Evolutionary conservation across 2,888 invertebrate species (phyloP).

Genomic region (Cyrtodaria siliqua): DNA sequence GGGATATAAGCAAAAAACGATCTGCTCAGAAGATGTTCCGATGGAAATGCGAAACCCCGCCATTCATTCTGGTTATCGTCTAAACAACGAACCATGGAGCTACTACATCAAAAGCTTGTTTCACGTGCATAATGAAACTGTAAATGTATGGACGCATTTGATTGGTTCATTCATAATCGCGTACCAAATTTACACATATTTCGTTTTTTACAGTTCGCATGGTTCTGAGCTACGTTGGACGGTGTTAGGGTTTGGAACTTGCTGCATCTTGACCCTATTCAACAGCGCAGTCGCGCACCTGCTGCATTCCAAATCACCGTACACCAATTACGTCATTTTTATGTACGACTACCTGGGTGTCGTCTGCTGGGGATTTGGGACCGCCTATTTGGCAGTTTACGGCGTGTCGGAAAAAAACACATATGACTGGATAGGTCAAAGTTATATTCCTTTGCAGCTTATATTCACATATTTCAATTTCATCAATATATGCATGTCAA

Average conservation of each 20-base stretch:
- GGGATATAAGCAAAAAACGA: neutral
- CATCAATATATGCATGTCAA: constrained; percentile 56
- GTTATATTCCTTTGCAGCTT: constrained; percentile 44
- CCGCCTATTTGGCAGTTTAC: constrained; percentile 61
- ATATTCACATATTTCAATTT: constrained; percentile 59
- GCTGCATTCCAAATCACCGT: constrained; percentile 63
- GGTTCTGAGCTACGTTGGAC: constrained; percentile 42
- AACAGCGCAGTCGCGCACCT: constrained; percentile 64
- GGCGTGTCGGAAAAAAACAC: constrained; percentile 56
- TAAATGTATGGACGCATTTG: constrained; percentile 62
- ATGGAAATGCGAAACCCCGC: constrained; percentile 72
- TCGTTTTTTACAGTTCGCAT: constrained; percentile 28
- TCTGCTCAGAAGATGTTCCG: constrained; percentile 64
- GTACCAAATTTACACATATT: constrained; percentile 37
- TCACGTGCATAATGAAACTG: constrained; percentile 56
- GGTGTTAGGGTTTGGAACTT: constrained; percentile 57
- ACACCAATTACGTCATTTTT: constrained; percentile 61
- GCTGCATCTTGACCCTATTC: constrained; percentile 56
- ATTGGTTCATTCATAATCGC: constrained; percentile 43
- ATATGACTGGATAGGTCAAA: constrained; percentile 49
- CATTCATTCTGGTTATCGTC: constrained; percentile 73
- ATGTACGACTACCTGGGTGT: constrained; percentile 70
- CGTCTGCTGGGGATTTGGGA: constrained; percentile 62
- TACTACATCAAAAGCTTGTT: constrained; percentile 72
- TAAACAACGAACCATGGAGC: constrained; percentile 72